A percentile compares a stretch with the other conserved stretches of the same genome.
Conservation (phyloP, 2,113 vertebrate species). For the Orientallactaga bullata region DNA sequence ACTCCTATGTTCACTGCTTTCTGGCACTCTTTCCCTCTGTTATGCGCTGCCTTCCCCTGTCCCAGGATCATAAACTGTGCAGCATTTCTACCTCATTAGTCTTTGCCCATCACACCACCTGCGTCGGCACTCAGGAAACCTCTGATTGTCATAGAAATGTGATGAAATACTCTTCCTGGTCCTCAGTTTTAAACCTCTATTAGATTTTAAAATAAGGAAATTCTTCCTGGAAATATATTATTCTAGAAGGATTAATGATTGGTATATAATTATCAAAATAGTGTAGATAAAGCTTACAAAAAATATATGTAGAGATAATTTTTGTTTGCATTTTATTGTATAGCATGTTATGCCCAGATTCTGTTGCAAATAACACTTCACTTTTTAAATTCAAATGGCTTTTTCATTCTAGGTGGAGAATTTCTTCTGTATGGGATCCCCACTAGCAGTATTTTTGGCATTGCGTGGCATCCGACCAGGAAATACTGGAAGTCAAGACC, state of each 20-base stretch:
- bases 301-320: constrained; percentile 39
- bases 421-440: constrained; percentile 99
- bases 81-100: background rate
- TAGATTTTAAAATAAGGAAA: constrained; percentile 43
- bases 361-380: background rate
- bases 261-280: constrained; percentile 39
- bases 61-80: background rate
- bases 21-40: background rate
- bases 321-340: constrained; percentile 39
- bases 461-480: constrained; percentile 96
- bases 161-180: background rate
- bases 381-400: constrained; percentile 43
- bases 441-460: constrained; percentile 97
- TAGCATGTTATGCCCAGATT: background rate
- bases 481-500: constrained; percentile 94
- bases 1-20: background rate
- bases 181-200: background rate
- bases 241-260: background rate
- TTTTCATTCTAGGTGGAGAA: constrained; percentile 94
- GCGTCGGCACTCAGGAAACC: background rate
- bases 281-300: constrained; percentile 18
- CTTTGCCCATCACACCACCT: background rate
- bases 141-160: background rate
- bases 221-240: constrained; percentile 31
- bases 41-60: background rate